Evolutionary conservation across 2,113 vertebrate genomes (phyloP).

Genomic region (Rhinolophus ferrumequinum): DNA sequence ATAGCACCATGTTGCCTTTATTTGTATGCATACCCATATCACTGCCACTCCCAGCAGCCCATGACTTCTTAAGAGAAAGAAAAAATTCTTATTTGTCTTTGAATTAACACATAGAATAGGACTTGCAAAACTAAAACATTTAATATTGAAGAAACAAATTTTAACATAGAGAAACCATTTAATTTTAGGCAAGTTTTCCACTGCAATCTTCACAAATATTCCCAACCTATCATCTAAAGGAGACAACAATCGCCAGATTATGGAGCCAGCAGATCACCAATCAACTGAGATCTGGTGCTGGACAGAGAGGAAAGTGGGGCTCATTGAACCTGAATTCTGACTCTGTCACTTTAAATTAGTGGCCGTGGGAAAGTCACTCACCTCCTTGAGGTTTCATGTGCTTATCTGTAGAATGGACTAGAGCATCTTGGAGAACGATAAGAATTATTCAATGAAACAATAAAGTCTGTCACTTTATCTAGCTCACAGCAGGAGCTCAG

Average conservation of each 20-base stretch:
- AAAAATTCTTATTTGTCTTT: background rate
- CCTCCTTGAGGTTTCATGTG: background rate
- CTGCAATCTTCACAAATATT: background rate
- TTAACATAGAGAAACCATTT: background rate
- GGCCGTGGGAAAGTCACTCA: background rate
- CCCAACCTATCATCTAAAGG: background rate
- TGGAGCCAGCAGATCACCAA: background rate
- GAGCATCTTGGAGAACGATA: background rate
- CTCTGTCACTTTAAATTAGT: background rate
- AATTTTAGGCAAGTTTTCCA: background rate
- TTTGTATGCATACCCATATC: background rate
- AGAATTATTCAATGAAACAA: background rate
- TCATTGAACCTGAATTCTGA: background rate
- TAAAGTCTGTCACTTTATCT: background rate
- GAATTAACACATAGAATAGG: background rate
- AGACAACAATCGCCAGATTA: background rate
- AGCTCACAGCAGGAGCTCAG: background rate
- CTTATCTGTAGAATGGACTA: background rate
- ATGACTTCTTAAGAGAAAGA: background rate
- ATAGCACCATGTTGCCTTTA: background rate
- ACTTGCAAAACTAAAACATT: background rate
- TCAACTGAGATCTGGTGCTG: background rate
- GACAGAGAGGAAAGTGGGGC: background rate
- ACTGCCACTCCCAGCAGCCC: background rate
- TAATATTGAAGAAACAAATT: slow-evolving; percentile 13